Percentiles rank a stretch among this genome's conserved stretches.
These are phyloP conservation scores for Rutpela maculata DNA, from an alignment of 2,888 invertebrate species.

Conservation along the genomic window DNA sequence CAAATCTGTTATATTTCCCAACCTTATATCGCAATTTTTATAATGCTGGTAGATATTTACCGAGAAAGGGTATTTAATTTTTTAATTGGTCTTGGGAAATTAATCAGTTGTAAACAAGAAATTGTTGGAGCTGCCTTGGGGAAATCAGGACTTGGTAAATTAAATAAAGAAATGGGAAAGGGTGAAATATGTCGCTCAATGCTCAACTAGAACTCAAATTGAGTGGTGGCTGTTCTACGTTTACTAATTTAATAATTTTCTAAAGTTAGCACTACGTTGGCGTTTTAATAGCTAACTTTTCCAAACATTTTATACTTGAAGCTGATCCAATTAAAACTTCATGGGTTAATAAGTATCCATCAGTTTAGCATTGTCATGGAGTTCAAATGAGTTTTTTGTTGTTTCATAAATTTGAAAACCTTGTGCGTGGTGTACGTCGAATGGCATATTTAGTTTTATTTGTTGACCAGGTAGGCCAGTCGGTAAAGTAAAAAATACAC, in stretches of 20 bases:
- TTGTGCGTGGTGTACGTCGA: too few relatives aligned
- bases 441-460: too few relatives aligned
- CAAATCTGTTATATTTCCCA: too few relatives aligned
- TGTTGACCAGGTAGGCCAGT: too few relatives aligned
- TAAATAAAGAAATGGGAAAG: background rate
- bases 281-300: background rate
- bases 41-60: background rate
- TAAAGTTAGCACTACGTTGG: background rate
- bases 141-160: background rate
- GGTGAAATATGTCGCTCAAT: background rate
- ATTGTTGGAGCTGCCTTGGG: background rate
- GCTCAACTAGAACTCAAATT: background rate
- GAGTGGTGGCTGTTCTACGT: background rate
- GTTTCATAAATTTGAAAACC: too few relatives aligned
- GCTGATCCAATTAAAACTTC: too few relatives aligned
- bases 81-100: background rate
- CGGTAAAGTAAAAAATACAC: too few relatives aligned
- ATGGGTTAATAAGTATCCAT: too few relatives aligned
- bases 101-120: background rate
- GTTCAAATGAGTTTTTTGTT: too few relatives aligned
- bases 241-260: background rate
- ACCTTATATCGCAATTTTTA: too few relatives aligned
- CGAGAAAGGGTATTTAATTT: background rate
- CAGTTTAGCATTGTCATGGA: too few relatives aligned
- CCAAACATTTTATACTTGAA: background rate